Evolutionary conservation across 1,140 invertebrate genomes (phyloP).

Genomic region (Ostrea edulis): DNA sequence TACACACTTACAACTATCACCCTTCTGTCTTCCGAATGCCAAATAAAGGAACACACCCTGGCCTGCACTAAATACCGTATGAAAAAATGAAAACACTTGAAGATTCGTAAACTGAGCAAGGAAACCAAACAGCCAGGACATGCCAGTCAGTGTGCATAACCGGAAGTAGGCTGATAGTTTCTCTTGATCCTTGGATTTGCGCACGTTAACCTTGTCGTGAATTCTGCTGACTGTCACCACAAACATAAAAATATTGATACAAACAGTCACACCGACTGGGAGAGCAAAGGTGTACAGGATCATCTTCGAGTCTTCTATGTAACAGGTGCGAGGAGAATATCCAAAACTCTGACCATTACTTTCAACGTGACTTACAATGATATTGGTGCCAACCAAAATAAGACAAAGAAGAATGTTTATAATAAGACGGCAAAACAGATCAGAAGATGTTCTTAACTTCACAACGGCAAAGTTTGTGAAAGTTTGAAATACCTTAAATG

Average conservation of each 20-base stretch:
- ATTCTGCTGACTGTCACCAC: neutral
- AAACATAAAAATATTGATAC: slow-evolving; percentile 4
- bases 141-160: neutral
- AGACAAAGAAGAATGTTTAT: neutral
- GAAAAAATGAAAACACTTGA: neutral
- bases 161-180: neutral
- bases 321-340: neutral
- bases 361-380: neutral
- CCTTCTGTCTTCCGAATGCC: neutral
- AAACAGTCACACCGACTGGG: neutral
- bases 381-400: neutral
- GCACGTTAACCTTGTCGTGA: neutral
- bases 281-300: neutral
- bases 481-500: neutral
- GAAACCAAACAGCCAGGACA: slow-evolving; percentile 9
- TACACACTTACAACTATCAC: neutral
- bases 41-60: slow-evolving; percentile 15
- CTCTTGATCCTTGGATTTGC: neutral
- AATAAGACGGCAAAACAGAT: neutral
- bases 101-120: neutral
- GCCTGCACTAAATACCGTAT: slow-evolving; percentile 28
- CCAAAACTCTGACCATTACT: neutral
- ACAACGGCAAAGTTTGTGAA: neutral
- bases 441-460: neutral
- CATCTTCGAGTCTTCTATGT: neutral